Evolutionary conservation across 2,797 vertebrate species (phyloP).

Genomic region (Argyrosomus regius): DNA sequence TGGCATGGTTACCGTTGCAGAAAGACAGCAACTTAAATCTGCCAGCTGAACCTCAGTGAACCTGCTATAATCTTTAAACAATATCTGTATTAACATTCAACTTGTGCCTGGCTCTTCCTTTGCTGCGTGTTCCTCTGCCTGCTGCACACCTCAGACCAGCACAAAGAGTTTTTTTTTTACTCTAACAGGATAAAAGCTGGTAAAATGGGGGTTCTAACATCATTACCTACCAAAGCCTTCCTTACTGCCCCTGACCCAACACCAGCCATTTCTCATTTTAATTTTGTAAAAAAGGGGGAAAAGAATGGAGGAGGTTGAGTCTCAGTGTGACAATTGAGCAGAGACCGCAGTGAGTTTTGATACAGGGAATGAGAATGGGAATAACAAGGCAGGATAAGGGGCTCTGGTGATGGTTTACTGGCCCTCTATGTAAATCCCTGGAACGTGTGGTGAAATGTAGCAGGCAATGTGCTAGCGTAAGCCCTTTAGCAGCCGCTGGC

Average conservation of each 20-base stretch:
- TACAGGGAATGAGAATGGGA: constrained; percentile 63
- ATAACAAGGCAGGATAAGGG: constrained; percentile 68
- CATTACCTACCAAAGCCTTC: constrained; percentile 78
- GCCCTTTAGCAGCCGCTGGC: constrained; percentile 70
- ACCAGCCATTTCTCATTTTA: constrained; percentile 73
- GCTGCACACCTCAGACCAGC: constrained; percentile 49
- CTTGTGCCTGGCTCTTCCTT: constrained; percentile 56
- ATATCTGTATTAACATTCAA: constrained; percentile 82
- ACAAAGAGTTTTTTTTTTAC: constrained; percentile 38
- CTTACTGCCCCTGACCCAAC: constrained; percentile 63
- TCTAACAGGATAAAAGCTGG: constrained; percentile 75
- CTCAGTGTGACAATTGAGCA: constrained; percentile 15
- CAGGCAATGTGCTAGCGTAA: constrained; percentile 69
- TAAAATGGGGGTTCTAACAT: constrained; percentile 75
- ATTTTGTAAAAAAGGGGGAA: constrained; percentile 52
- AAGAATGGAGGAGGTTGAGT: constrained; percentile 23
- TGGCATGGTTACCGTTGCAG: constrained; percentile 83
- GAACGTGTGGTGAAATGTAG: constrained; percentile 67
- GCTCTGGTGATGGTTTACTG: constrained; percentile 61
- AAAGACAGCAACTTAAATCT: constrained; percentile 79
- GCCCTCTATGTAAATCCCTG: constrained; percentile 70
- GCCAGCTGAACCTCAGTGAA: constrained; percentile 76
- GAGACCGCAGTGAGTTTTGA: constrained; percentile 38
- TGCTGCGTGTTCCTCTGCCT: constrained; percentile 30
- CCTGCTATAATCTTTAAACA: constrained; percentile 82